A percentile compares a stretch with the other conserved stretches of the same genome.
Conservation (phyloP, 2,797 vertebrate species). For the Argya squamiceps region DNA sequence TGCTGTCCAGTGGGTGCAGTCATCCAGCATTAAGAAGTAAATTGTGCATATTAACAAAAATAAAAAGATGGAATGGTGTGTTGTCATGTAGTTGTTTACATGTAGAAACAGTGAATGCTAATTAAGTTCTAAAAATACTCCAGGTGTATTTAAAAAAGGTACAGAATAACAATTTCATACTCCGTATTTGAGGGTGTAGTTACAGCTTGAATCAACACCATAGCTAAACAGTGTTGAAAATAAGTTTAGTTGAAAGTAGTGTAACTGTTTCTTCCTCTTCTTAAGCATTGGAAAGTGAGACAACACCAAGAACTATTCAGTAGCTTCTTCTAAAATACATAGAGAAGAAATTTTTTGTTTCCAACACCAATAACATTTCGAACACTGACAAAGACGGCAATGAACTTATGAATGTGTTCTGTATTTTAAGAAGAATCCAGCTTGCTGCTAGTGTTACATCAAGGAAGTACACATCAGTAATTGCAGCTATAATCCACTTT, state of each 20-base stretch:
- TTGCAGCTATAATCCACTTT: constrained; percentile 9
- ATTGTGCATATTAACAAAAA: background rate
- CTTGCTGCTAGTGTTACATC: background rate
- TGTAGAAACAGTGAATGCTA: background rate
- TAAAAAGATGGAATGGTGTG: background rate
- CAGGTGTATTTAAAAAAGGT: background rate
- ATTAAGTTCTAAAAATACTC: background rate
- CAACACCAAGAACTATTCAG: background rate
- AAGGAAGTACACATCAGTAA: background rate
- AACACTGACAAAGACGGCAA: background rate
- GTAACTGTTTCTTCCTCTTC: background rate
- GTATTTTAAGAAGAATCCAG: background rate
- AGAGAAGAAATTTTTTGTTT: background rate
- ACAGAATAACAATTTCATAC: background rate
- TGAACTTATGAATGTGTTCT: background rate
- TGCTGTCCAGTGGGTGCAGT: background rate
- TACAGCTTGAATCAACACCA: background rate
- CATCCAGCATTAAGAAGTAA: background rate
- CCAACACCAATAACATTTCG: background rate
- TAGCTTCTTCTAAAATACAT: background rate
- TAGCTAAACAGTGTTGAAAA: background rate
- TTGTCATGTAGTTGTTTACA: background rate
- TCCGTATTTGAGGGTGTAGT: background rate
- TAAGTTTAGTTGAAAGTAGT: background rate
- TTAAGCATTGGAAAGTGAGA: background rate